A percentile compares a stretch with the other conserved stretches of the same genome.
These are phyloP conservation scores for Ophioderma brevispina DNA, from an alignment of 35 echinoderm and acorn worm species.

Conservation along the genomic window DNA sequence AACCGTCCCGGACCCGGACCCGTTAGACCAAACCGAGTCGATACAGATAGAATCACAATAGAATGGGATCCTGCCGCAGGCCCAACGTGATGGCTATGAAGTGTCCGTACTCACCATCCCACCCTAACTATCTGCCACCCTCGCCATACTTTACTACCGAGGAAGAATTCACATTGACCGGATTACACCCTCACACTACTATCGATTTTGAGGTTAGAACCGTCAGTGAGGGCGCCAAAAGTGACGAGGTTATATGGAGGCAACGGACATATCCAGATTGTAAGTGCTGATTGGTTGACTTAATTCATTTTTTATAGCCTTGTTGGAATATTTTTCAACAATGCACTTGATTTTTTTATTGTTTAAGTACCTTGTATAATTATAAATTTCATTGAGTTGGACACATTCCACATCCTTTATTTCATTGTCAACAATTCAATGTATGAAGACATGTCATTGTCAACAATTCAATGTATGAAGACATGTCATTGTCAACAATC, in stretches of 20 bases:
- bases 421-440: no score
- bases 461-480: no score
- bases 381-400: no score
- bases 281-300: constrained; percentile 19
- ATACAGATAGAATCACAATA: constrained; percentile 13
- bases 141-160: constrained; percentile 24
- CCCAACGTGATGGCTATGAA: constrained; percentile 33
- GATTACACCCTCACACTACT: constrained; percentile 34
- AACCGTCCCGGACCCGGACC: neutral
- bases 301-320: no score
- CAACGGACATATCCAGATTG: constrained; percentile 39
- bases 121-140: neutral
- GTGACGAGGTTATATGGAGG: neutral
- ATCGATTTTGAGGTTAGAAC: constrained; percentile 49
- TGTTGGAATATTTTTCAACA: no score
- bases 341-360: no score
- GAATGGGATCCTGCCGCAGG: constrained; percentile 6
- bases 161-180: constrained; percentile 10
- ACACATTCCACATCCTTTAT: no score
- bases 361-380: no score
- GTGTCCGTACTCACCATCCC: constrained; percentile 29
- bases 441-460: no score
- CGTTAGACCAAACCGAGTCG: neutral
- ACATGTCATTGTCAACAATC: no score
- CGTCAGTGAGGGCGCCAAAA: neutral